Evolutionary conservation across 2,113 vertebrate genomes (phyloP).

Genomic region (Thunnus thynnus): DNA sequence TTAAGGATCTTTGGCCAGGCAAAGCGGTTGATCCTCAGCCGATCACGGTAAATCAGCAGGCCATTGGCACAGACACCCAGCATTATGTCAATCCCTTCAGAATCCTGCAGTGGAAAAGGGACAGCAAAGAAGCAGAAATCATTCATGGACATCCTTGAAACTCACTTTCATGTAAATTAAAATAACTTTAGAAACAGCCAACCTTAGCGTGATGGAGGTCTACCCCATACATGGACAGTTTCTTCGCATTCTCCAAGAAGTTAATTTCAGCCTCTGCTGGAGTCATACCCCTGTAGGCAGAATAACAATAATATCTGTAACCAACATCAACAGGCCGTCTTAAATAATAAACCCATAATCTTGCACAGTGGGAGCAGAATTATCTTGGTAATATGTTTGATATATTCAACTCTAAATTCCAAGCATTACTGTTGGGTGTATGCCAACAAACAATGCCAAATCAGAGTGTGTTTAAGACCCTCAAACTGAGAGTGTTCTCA

Average conservation of each 20-base stretch:
- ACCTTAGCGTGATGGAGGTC: constrained; percentile 99
- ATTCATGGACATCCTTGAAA: not conserved
- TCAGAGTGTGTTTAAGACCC: not conserved
- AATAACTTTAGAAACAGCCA: constrained; percentile 21
- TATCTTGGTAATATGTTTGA: constrained; percentile 31
- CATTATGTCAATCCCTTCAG: constrained; percentile 99
- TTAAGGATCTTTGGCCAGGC: constrained; percentile 99
- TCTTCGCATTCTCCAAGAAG: constrained; percentile 99
- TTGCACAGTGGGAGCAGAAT: constrained; percentile 13
- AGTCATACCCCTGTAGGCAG: constrained; percentile 91
- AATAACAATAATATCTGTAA: constrained; percentile 44
- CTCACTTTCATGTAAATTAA: not conserved
- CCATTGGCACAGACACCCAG: constrained; percentile 97
- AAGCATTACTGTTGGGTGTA: constrained; percentile 7
- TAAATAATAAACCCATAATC: constrained; percentile 46
- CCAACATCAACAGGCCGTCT: constrained; percentile 42
- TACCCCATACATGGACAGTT: constrained; percentile 98
- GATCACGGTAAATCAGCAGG: constrained; percentile 96
- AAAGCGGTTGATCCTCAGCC: constrained; percentile 97
- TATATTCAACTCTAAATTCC: constrained; percentile 37
- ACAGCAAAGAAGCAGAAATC: constrained; percentile 7
- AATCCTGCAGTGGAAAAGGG: constrained; percentile 87
- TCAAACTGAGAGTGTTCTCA: constrained; percentile 33
- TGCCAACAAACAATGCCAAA: constrained; percentile 44
- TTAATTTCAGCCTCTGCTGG: constrained; percentile 98